These are phyloP conservation scores for Minunthozetes semirufus DNA, from an alignment of 2,888 invertebrate genomes.

Conservation along the genomic window DNA sequence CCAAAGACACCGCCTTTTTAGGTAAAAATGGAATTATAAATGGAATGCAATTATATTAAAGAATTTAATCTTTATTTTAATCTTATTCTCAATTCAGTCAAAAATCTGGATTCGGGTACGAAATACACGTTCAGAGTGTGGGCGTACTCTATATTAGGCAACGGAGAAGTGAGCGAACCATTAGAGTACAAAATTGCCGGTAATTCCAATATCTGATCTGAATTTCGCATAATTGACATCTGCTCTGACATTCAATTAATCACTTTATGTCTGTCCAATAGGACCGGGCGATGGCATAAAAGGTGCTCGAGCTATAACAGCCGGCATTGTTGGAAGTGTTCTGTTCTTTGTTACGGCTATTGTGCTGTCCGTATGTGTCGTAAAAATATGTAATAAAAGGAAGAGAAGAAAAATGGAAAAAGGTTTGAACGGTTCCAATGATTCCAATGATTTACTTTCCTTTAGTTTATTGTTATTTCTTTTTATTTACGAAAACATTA, in stretches of 20 bases:
- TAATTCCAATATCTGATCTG: conserved; percentile 1
- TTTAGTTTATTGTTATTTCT: conserved; percentile 20
- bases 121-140: conserved; percentile 64
- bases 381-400: conserved; percentile 94
- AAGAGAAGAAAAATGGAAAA: conserved; percentile 95
- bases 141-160: conserved; percentile 76
- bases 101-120: conserved; percentile 42
- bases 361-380: conserved; percentile 91
- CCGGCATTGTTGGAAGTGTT: conserved; percentile 92
- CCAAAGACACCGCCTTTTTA: conserved; percentile 75
- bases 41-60: no score
- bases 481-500: background rate
- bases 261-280: background rate
- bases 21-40: conserved; percentile 53
- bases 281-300: conserved; percentile 30
- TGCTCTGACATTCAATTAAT: background rate
- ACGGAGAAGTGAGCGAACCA: conserved; percentile 71
- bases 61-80: background rate
- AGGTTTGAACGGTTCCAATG: no score
- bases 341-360: conserved; percentile 96
- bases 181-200: conserved; percentile 75
- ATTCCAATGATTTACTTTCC: conserved; percentile 35
- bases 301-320: conserved; percentile 60
- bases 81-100: conserved; percentile 27
- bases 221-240: background rate